Evolutionary conservation across 2,113 vertebrate species (phyloP).

Genomic region (Zingel zingel): DNA sequence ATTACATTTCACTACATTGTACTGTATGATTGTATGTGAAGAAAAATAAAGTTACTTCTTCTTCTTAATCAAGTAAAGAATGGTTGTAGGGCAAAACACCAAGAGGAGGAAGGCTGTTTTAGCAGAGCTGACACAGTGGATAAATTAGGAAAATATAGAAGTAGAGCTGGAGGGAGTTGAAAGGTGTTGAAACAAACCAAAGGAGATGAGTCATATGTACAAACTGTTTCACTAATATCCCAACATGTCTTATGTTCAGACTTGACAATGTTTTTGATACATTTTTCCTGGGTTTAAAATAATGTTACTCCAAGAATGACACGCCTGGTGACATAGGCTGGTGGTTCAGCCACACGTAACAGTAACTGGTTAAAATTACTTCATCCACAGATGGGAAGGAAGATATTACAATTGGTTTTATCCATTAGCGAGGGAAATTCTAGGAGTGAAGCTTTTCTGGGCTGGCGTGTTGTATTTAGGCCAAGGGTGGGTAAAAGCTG

Average conservation of each 20-base stretch:
- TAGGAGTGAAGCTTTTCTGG: constrained; percentile 50
- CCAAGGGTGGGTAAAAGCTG: constrained; percentile 51
- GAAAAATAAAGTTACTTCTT: no score
- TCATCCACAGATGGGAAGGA: constrained; percentile 41
- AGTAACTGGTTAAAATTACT: constrained; percentile 34
- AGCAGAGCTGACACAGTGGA: background rate
- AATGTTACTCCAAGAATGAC: constrained; percentile 2
- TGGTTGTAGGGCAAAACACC: constrained; percentile 15
- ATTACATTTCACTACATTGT: no score
- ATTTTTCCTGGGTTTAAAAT: constrained; percentile 29
- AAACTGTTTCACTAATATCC: constrained; percentile 25
- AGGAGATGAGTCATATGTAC: constrained; percentile 33
- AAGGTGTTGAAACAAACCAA: constrained; percentile 33
- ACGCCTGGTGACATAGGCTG: constrained; percentile 31
- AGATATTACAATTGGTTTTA: constrained; percentile 37
- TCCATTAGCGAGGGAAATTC: constrained; percentile 55
- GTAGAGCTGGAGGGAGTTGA: constrained; percentile 9
- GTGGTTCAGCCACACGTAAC: constrained; percentile 5
- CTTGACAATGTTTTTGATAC: constrained; percentile 19
- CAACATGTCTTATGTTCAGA: constrained; percentile 25
- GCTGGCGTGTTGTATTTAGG: constrained; percentile 21
- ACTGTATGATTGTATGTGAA: no score
- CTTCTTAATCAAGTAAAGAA: constrained; percentile 8
- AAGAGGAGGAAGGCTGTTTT: constrained; percentile 3
- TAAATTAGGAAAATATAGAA: background rate